Evolutionary conservation across 1,140 invertebrate genomes (phyloP), one percentile per base, ranked within the genome.

Genomic region (Metaphire vulgaris): DNA sequence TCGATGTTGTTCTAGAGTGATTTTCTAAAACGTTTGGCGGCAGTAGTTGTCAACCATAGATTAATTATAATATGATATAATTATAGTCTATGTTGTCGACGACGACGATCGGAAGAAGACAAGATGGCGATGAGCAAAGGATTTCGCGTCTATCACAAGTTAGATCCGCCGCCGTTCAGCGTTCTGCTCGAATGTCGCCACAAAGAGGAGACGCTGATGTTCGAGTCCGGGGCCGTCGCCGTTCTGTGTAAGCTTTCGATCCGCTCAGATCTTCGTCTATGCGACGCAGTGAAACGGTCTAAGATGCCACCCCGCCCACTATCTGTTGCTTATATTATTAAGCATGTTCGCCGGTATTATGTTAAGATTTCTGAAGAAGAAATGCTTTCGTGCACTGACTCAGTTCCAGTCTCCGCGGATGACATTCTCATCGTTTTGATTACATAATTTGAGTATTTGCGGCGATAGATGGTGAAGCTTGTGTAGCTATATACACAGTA

Each of bases 51-150:
- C n/a, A n/a, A n/a, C n/a, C n/a, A n/a, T n/a, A n/a, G n/a, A n/a
- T n/a, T n/a, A n/a, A n/a, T n/a, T n/a, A n/a, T n/a, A n/a, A n/a
- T n/a, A n/a, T n/a, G n/a, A n/a, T n/a, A n/a, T n/a, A n/a, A n/a
- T n/a, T n/a, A n/a, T n/a, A n/a, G n/a, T n/a, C n/a, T n/a, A n/a
- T n/a, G n/a, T n/a, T n/a, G n/a, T n/a, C n/a, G n/a, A n/a, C n/a
- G 30, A 14, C 30, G 33, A 72, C 14, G 16, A 32, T 15, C 6
- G 70, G 6, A 72, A 72, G 30, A 33, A 33, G 29, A 2, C 28
- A 81, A 75, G 33, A 96, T 95, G 94, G 92, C 94, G 83, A 93
- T 97, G 91, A 93, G 93, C 80, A 96, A 96, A 88, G 90, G 91
- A 71, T 96, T 93, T 87, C 91, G 94, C 81, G 91, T 96, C 79